Evolutionary conservation across 2,888 invertebrate species (phyloP), one percentile per base, ranked within the genome.

Genomic region (Lepas anatifera): DNA sequence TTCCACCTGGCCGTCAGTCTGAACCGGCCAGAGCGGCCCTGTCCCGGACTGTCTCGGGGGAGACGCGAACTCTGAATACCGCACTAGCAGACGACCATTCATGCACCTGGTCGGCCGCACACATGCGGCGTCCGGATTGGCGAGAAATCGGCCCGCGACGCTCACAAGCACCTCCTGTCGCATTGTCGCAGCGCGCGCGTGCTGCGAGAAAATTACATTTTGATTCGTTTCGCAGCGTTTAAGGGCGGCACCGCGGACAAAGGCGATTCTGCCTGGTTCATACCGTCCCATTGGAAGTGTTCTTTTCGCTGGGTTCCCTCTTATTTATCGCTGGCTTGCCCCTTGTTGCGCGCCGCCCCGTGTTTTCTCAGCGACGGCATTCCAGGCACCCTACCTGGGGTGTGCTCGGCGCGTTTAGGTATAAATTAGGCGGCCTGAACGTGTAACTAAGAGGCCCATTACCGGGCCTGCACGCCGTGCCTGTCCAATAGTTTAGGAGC

Each of bases 391-490:
- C 6, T 58, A 58, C 58, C 58, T 58, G 58, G 32, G 58, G 58
- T 3, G 58, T 35, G 58, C n/a, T n/a, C 32, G 58, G 32, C 58
- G 58, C 58, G 58, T 58, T 58, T 58, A 58, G 58, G 58, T 58
- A 58, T 58, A 58, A 58, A 58, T 58, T 58, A 58, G 58, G 8
- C 58, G 32, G 32, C 22, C 58, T 58, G 58, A 58, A 58, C 58
- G 58, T 58, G 58, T 58, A 58, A 58, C 58, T 58, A 58, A 58
- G 58, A 58, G 58, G 6, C 35, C 58, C 58, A 58, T 58, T 58
- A 58, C 58, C 58, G 22, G 58, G 35, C 32, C 22, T 32, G 58
- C 58, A 58, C 58, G 58, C 35, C 35, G 58, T n/a, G 58, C 25
- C 35, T 22, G 35, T 22, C 32, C 35, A 22, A 32, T 58, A 58